Conservation (phyloP, 2,797 vertebrate genomes). For the Falco peregrinus region DNA sequence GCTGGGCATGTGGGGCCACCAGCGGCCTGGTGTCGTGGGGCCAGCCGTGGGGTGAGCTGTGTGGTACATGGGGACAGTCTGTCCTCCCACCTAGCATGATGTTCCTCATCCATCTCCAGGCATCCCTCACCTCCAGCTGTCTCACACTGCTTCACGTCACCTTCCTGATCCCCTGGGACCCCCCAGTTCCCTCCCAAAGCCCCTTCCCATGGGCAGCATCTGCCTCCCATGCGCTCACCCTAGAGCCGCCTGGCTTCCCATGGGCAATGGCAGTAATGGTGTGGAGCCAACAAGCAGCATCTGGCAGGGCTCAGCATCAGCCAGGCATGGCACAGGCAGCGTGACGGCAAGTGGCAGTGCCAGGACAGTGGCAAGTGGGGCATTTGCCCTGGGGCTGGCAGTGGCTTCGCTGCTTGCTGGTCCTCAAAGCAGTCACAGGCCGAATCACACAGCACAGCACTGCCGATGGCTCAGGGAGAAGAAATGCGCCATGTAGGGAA, state of each 20-base stretch:
- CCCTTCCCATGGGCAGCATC: background rate
- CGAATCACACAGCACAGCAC: fast-evolving
- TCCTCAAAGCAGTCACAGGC: background rate
- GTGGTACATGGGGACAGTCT: background rate
- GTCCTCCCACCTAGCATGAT: fast-evolving
- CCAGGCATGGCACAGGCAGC: background rate
- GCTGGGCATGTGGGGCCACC: too few relatives aligned
- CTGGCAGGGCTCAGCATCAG: background rate
- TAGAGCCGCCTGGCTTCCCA: background rate
- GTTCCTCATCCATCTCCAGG: background rate
- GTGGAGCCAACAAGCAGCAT: background rate
- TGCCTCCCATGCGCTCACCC: background rate
- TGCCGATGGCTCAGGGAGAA: too few relatives aligned
- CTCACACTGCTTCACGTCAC: fast-evolving
- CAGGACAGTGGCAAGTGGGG: background rate
- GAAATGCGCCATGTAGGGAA: too few relatives aligned
- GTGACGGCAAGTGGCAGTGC: background rate
- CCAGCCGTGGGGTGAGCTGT: too few relatives aligned
- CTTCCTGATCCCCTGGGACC: background rate
- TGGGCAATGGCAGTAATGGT: too few relatives aligned
- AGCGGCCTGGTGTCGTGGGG: background rate
- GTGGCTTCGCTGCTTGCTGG: background rate
- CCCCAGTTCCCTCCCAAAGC: background rate
- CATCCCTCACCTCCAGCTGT: too few relatives aligned
- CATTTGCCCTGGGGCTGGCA: background rate